Percentiles rank a stretch among this genome's conserved stretches.
Evolutionary conservation across 2,888 invertebrate genomes (phyloP).

Genomic region (Metopia argyrocephala): DNA sequence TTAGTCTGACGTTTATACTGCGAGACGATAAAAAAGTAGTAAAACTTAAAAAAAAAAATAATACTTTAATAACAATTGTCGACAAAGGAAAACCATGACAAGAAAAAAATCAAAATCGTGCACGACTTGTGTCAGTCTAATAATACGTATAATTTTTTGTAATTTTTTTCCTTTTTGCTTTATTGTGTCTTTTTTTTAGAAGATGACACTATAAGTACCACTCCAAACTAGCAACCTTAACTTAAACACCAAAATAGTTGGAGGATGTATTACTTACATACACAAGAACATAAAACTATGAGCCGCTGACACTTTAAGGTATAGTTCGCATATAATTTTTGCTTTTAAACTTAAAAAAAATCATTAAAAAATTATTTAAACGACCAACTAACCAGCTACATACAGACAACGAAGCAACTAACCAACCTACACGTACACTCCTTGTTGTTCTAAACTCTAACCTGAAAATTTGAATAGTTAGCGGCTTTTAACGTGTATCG

Average conservation of each 20-base stretch:
- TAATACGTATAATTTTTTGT: conserved; percentile 57
- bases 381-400: neutral
- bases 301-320: neutral
- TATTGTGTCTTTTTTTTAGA: conserved; percentile 25
- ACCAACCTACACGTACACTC: conserved; percentile 43
- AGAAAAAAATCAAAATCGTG: conserved; percentile 52
- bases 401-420: neutral
- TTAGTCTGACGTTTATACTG: conserved; percentile 26
- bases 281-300: conserved; percentile 10
- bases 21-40: conserved; percentile 1
- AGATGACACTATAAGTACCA: conserved; percentile 61
- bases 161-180: conserved; percentile 4
- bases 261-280: conserved; percentile 49
- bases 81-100: conserved; percentile 47
- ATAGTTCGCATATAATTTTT: conserved; percentile 10
- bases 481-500: conserved; percentile 50
- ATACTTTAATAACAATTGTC: conserved; percentile 61
- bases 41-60: conserved; percentile 27
- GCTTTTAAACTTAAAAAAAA: neutral
- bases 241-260: conserved; percentile 20
- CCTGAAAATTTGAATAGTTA: conserved; percentile 62
- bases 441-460: conserved; percentile 62
- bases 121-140: conserved; percentile 66
- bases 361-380: neutral
- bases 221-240: conserved; percentile 59